Base-by-base conservation (phyloP, 30 jellyfish, hydroid and myxozoan genomes). In the Aurelia coerulea region DNA sequence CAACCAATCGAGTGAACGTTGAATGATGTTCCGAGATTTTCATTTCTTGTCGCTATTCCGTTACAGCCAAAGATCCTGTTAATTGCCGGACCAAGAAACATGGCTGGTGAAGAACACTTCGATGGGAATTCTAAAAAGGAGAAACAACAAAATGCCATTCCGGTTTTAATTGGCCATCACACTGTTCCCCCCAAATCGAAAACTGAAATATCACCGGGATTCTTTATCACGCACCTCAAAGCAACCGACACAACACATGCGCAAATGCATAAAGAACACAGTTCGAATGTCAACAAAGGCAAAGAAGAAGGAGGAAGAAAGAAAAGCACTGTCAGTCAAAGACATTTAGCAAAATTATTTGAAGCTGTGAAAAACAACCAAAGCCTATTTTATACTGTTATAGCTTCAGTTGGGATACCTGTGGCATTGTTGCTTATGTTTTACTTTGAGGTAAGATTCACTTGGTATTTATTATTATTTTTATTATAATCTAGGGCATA, bases 401-500 rank as follows among this genome's bases (percentile, higher is more conserved):
- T 95, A 12, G 99, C 99, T 10, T 81, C 99, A 14, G 88, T 95
- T 80, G 99, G 99, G 10, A 90, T 95, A 34, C 99, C 99, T 0
- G 64, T 90, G 31, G 90, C 95, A 11, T 50, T 95, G 19, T 31
- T 90, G 74, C 68, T 95, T n/a, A 81, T 95, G 66, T 90, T 90
- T 73, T 95, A 95, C 80, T 90, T 90, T 66, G 99, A 95, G 97
- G 99, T 95, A 52, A 42, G 92, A 17, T 46, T 46, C 56, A 46
- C 56, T 46, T 4, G 0, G 56, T 46, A 1, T 46, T 42, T 9
- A 4, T 46, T 46, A 9, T 14, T 46, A 42, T 46, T 9, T 46
- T 46, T 46, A 46, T 46, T 46, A 37, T 37, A 37, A 37, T 37
- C 3, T 37, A 37, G 5, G 5, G 49, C 5, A 37, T 23, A 23